These are phyloP conservation scores for Anniella stebbinsi DNA, from an alignment of 2,797 vertebrate species.

Conservation along the genomic window DNA sequence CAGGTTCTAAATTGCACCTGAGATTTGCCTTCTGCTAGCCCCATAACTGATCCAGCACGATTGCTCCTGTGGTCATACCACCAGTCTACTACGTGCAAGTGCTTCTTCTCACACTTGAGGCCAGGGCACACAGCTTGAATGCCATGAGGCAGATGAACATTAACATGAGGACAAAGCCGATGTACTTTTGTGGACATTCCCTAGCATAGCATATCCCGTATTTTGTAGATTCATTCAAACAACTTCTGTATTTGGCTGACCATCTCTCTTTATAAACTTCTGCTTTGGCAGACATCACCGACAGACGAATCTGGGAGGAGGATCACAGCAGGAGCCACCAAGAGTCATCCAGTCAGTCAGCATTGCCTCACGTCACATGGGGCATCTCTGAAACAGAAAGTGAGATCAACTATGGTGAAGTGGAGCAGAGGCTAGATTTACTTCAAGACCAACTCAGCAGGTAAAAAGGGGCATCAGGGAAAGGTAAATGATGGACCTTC, in stretches of 20 bases:
- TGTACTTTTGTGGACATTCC: neutral
- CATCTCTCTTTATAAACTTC: conserved; percentile 3
- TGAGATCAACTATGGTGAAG: conserved; percentile 94
- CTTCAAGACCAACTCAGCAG: conserved; percentile 98
- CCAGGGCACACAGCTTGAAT: neutral
- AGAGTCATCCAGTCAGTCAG: conserved; percentile 84
- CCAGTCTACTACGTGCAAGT: neutral
- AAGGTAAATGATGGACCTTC: neutral
- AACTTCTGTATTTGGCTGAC: neutral
- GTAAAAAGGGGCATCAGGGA: conserved; percentile 74
- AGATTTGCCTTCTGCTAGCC: neutral
- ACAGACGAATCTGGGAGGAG: conserved; percentile 83
- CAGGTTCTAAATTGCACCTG: neutral
- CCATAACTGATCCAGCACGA: neutral
- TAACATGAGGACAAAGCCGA: neutral
- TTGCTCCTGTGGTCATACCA: neutral
- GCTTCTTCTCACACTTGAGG: neutral
- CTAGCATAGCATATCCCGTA: neutral
- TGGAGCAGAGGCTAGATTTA: conserved; percentile 95
- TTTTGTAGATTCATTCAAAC: neutral
- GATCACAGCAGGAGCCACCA: conserved; percentile 80
- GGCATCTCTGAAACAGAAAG: conserved; percentile 91
- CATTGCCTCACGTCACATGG: conserved; percentile 81
- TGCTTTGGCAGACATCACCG: conserved; percentile 83
- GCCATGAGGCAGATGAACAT: neutral